Conservation (phyloP, 1,140 invertebrate species). For the Bradysia coprophila region DNA sequence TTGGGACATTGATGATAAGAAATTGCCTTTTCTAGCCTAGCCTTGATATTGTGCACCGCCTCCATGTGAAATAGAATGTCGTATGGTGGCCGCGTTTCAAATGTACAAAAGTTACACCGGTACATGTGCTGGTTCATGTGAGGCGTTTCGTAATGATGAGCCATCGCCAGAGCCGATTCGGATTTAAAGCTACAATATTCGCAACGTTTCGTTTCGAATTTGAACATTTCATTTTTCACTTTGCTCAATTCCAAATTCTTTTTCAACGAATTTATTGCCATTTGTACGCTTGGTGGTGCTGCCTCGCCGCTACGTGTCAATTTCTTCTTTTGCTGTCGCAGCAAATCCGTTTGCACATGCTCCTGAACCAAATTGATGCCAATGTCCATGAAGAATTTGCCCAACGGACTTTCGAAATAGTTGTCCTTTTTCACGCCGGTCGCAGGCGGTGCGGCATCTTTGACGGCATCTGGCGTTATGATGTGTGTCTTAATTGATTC, state of each 20-base stretch:
- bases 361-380: slow-evolving; percentile 83
- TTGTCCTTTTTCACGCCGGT: slow-evolving; percentile 11
- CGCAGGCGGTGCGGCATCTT: slow-evolving; percentile 11
- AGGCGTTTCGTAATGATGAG: slow-evolving; percentile 78
- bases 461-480: slow-evolving; percentile 22
- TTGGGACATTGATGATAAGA: slow-evolving; percentile 83
- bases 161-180: slow-evolving; percentile 70
- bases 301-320: slow-evolving; percentile 36
- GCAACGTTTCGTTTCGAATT: slow-evolving; percentile 63
- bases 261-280: slow-evolving; percentile 56
- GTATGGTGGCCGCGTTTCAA: slow-evolving; percentile 64
- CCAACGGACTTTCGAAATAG: slow-evolving; percentile 71
- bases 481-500: slow-evolving; percentile 28
- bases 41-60: slow-evolving; percentile 64
- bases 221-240: slow-evolving; percentile 73
- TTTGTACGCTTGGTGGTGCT: slow-evolving; percentile 47
- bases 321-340: slow-evolving; percentile 73
- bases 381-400: slow-evolving; percentile 84
- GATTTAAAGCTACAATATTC: slow-evolving; percentile 85
- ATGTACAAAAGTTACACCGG: slow-evolving; percentile 73
- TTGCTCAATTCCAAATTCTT: slow-evolving; percentile 76
- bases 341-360: slow-evolving; percentile 76
- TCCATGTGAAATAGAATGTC: slow-evolving; percentile 88
- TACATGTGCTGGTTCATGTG: slow-evolving; percentile 77
- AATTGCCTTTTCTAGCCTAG: slow-evolving; percentile 63